Base-by-base conservation (phyloP, 1,140 invertebrate genomes). In the Lasaia peninsularis region DNA sequence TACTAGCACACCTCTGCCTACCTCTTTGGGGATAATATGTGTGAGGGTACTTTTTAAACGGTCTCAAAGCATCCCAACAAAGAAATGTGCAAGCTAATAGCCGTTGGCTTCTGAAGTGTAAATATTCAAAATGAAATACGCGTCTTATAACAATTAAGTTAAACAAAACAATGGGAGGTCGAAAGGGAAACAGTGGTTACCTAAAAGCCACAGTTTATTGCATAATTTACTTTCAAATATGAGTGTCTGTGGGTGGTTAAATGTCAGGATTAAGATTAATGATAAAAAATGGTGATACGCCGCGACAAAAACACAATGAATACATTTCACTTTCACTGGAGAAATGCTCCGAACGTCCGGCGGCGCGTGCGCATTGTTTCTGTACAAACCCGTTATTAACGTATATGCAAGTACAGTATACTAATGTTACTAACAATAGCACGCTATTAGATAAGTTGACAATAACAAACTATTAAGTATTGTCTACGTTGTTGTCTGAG, bases 221-320 rank as follows among this genome's bases (percentile, higher is more conserved):
- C 37, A 37, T 40, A 44, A 55, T 35, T 55, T n/a, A 76, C 78
- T 83, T 83, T 83, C 78, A 62, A 75, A 80, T 75, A 69, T 61
- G 50, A 63, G 54, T 50, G 76, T 80, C 61, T 74, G 80, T 69
- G 75, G 69, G 62, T 56, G 60, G 49, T 56, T 71, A 72, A 81
- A 85, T 71, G 72, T 71, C 67, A 77, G 75, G 68, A 82, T 76
- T 74, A 71, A 74, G 73, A 79, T 73, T 77, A 73, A 70, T 58
- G 78, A 86, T 82, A 78, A 79, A 78, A 66, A 40, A 77, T 78
- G 65, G 62, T 73, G 70, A 80, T 80, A 77, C n/a, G 71, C 58
- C 76, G 69, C 78, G 80, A 84, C 80, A 86, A 81, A 81, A 78
- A 65, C 77, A 87, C 80, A 85, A 82, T 85, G 71, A 75, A 69